phyloP scores from a whole-genome alignment of 2,888 invertebrate genomes.

The Hydriomena furcata region DNA sequence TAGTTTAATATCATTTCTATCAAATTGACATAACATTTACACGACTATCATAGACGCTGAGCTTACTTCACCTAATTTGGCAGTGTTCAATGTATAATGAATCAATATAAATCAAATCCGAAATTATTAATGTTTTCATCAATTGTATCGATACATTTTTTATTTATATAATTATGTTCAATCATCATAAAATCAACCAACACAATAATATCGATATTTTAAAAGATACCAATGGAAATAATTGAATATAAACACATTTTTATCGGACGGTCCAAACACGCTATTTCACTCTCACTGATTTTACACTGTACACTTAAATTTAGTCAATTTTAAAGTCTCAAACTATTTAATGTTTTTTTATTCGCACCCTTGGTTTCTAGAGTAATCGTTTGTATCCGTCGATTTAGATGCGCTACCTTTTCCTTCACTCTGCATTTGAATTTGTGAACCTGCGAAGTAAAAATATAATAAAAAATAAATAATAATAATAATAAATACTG shows the following conservation, averaged over 20 bases:
- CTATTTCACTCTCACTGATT: slow-evolving; percentile 24
- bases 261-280: slow-evolving; percentile 35
- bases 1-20: slow-evolving; percentile 41
- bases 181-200: too few species aligned
- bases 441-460: slow-evolving; percentile 50
- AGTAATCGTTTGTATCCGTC: slow-evolving; percentile 55
- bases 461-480: too few species aligned
- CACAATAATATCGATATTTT: neutral
- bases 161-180: too few species aligned
- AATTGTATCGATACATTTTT: too few species aligned
- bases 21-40: slow-evolving; percentile 54
- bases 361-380: slow-evolving; percentile 49
- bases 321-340: slow-evolving; percentile 4
- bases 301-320: slow-evolving; percentile 34
- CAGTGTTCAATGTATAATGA: slow-evolving; percentile 20
- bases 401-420: slow-evolving; percentile 56
- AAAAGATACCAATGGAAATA: neutral
- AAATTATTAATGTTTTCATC: neutral
- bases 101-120: neutral
- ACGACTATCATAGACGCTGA: slow-evolving; percentile 21
- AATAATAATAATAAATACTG: too few species aligned
- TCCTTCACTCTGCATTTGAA: slow-evolving; percentile 47
- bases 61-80: slow-evolving; percentile 30
- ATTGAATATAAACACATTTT: neutral
- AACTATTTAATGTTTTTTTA: slow-evolving; percentile 33